A percentile compares a stretch with the other conserved stretches of the same genome.
These are phyloP conservation scores for Harmothoe impar DNA, from an alignment of 2,888 invertebrate species.

Conservation along the genomic window DNA sequence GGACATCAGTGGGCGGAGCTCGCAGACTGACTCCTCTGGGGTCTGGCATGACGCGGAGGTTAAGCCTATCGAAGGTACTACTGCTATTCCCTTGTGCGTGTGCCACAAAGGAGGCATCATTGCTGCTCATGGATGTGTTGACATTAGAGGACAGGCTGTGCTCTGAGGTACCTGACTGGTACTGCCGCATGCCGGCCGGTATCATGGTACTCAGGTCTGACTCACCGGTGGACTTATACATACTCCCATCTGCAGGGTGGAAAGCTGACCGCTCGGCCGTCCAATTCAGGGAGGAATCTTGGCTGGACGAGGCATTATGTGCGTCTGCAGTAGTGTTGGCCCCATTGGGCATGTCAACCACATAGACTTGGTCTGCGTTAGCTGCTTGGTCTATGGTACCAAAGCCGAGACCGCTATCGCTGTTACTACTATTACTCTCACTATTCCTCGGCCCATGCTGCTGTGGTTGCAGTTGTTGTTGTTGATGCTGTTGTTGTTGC, in stretches of 20 bases:
- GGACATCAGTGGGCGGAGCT: not conserved
- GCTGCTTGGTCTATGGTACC: conserved; percentile 84
- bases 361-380: conserved; percentile 75
- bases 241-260: conserved; percentile 37
- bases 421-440: conserved; percentile 93
- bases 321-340: not conserved
- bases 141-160: conserved; percentile 42
- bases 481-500: not conserved
- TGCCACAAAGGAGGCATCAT: conserved; percentile 1
- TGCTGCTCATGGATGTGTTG: conserved; percentile 61
- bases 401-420: conserved; percentile 97
- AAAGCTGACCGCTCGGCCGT: conserved; percentile 59
- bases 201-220: conserved; percentile 38
- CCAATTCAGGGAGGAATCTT: conserved; percentile 50
- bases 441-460: conserved; percentile 62
- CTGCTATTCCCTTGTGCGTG: not conserved
- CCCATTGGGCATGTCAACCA: conserved; percentile 75
- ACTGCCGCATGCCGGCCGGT: conserved; percentile 1
- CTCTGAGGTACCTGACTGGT: conserved; percentile 6
- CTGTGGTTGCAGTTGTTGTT: not conserved
- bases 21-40: conserved; percentile 76
- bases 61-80: conserved; percentile 84
- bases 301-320: conserved; percentile 49
- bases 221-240: conserved; percentile 40
- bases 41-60: conserved; percentile 88